Evolutionary conservation across 1,140 invertebrate species (phyloP).

Genomic region (Zaprionus camerounensis): DNA sequence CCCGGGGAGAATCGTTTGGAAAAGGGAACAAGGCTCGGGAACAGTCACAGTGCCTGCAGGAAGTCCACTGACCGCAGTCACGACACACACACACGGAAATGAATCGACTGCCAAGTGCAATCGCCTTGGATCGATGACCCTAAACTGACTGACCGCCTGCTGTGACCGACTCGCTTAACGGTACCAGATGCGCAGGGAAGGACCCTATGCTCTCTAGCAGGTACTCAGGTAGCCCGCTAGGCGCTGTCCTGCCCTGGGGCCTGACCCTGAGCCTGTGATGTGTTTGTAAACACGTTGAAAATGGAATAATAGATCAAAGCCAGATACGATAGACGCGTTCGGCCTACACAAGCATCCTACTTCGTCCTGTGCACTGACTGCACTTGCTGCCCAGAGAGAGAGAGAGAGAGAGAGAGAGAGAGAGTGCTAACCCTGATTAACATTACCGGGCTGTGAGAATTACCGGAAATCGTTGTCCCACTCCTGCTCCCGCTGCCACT

Average conservation of each 20-base stretch:
- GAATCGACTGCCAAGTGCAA: conserved; percentile 75
- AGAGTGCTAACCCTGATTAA: conserved; percentile 12
- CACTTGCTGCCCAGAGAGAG: conserved; percentile 14
- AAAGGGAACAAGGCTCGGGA: not conserved
- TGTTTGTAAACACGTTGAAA: conserved; percentile 79
- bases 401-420: not conserved
- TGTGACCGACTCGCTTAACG: conserved; percentile 52
- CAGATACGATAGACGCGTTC: conserved; percentile 58
- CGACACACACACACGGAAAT: conserved; percentile 65
- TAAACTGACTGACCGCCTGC: conserved; percentile 27
- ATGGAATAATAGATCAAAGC: conserved; percentile 77
- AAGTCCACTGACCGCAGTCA: conserved; percentile 73
- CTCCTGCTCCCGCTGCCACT: conserved; percentile 8
- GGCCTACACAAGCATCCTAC: conserved; percentile 30
- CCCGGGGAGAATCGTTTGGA: conserved; percentile 18
- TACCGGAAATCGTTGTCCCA: conserved; percentile 45
- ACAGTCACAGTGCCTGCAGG: conserved; percentile 32
- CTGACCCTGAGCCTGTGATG: conserved; percentile 56
- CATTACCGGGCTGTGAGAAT: conserved; percentile 41
- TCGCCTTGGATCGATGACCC: conserved; percentile 35
- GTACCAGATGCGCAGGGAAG: conserved; percentile 61
- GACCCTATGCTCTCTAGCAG: conserved; percentile 11
- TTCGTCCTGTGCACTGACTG: not conserved
- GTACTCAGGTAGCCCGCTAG: conserved; percentile 25
- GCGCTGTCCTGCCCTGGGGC: conserved; percentile 22